Evolutionary conservation across 2,113 vertebrate genomes (phyloP), one percentile per base, ranked within the genome.

Genomic region (Himantopus leucocephalus): DNA sequence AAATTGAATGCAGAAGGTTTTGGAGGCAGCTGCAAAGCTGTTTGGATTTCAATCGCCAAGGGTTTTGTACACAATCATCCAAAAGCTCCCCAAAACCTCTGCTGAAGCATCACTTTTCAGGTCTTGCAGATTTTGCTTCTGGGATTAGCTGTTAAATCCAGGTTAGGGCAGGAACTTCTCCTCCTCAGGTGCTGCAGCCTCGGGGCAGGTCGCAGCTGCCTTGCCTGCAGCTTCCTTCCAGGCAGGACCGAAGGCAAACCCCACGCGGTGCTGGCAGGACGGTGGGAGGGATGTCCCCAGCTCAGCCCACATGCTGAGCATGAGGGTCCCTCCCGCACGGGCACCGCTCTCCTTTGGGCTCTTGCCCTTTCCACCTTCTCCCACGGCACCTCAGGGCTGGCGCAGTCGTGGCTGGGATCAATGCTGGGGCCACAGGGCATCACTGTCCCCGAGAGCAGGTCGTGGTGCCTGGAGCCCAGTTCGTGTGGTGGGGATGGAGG

Each of bases 341-440:
- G 5, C 58, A 27, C 41, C 0, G 0, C 39, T 66, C 26, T 50
- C 50, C 10, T 87, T 47, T 6, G 55, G 22, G 19, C 39, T 86
- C 62, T 23, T 3, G 11, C 11, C 18, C 34, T 53, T 71, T 35
- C 23, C 62, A 43, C 22, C 56, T 71, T 62, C 15, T 86, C 34
- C 56, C 0, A 0, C 5, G 4, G 48, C 77, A 39, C 29, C 30
- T 3, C 2, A 0, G n/a, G n/a, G 26, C n/a, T 7, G 23, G 64
- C 2, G 2, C 3, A 2, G 26, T 52, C 6, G 2, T 23, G 11
- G 37, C 48, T 60, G 73, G 60, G 66, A 7, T 48, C 23, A 6
- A 55, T 0, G 0, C 60, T 32, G 72, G 23, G 37, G 34, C 50
- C 0, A 1, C 1, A 1, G 66, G 52, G 39, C 60, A 48, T 19